Evolutionary conservation across 2,888 invertebrate species (phyloP).

Genomic region (Epiblema foenella): DNA sequence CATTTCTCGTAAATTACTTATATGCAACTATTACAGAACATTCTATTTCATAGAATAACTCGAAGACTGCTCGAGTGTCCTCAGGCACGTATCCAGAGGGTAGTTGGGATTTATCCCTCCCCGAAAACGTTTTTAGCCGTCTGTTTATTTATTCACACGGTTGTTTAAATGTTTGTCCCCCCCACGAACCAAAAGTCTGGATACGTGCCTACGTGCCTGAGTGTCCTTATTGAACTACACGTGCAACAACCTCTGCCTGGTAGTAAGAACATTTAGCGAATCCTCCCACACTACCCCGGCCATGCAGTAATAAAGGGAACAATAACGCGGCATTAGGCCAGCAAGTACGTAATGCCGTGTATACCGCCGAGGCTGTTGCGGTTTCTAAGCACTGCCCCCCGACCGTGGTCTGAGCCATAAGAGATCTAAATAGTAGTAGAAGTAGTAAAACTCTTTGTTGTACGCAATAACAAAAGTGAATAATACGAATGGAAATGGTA

Average conservation of each 20-base stretch:
- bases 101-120: too few relatives aligned
- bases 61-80: neutral
- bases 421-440: slow-evolving; percentile 17
- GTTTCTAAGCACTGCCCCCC: slow-evolving; percentile 72
- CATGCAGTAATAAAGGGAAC: slow-evolving; percentile 59
- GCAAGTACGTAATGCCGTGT: slow-evolving; percentile 57
- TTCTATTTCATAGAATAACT: neutral
- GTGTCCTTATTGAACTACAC: neutral
- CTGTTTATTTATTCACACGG: too few relatives aligned
- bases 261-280: slow-evolving; percentile 28
- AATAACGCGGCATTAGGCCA: slow-evolving; percentile 41
- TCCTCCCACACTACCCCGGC: slow-evolving; percentile 25
- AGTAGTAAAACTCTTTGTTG: too few relatives aligned
- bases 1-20: neutral
- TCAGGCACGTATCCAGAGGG: too few relatives aligned
- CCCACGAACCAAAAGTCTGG: too few relatives aligned
- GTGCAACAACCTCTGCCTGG: slow-evolving; percentile 7
- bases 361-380: slow-evolving; percentile 76
- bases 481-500: too few relatives aligned
- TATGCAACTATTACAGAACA: neutral
- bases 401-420: slow-evolving; percentile 51
- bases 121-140: too few relatives aligned
- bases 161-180: too few relatives aligned
- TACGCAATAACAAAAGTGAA: too few relatives aligned
- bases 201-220: too few relatives aligned